Evolutionary conservation across 1,140 invertebrate genomes (phyloP), one percentile per base, ranked within the genome.

Genomic region (Dreissena polymorpha): DNA sequence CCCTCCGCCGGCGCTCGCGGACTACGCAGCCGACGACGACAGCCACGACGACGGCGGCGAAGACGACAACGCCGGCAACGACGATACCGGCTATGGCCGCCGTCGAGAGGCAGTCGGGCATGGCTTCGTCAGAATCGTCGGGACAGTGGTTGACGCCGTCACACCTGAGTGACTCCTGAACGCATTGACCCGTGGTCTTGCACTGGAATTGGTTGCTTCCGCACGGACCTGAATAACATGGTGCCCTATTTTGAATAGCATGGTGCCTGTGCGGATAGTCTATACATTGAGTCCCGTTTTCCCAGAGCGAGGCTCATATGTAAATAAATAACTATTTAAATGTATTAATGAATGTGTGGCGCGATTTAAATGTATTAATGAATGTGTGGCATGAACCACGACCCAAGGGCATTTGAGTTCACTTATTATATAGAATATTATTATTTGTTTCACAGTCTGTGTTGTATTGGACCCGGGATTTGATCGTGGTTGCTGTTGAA

Each of bases 51-150:
- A 77, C 39, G 18, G 57, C 64, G 14, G 27, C 67, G 0, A 83
- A 29, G 13, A 83, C 13, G 18, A 70, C 53, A 23, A 76, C 81
- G 50, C 72, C 64, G 10, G 53, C 81, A 12, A 77, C 67, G 18
- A 39, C 50, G n/a, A 76, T 70, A 18, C 71, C 73, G 49, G 21
- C 72, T 14, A 77, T 83, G 14, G 73, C 81, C 10, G 64, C 73
- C 0, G 81, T 83, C 0, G 81, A 70, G 21, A 83, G 65, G 55
- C 81, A 83, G n/a, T 76, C 55, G 18, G 81, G 81, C 65, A 83
- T 50, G 16, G 57, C n/a, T 60, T 83, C 81, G 67, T 83, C 81
- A 12, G 73, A 68, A 0, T 29, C 73, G 50, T 83, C 81, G 29
- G 72, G 73, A 23, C 81, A 83, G 39, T 64, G 74, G 7, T 29